Evolutionary conservation across 2,113 vertebrate species (phyloP), one percentile per base, ranked within the genome.

Genomic region (Ascaphus truei): DNA sequence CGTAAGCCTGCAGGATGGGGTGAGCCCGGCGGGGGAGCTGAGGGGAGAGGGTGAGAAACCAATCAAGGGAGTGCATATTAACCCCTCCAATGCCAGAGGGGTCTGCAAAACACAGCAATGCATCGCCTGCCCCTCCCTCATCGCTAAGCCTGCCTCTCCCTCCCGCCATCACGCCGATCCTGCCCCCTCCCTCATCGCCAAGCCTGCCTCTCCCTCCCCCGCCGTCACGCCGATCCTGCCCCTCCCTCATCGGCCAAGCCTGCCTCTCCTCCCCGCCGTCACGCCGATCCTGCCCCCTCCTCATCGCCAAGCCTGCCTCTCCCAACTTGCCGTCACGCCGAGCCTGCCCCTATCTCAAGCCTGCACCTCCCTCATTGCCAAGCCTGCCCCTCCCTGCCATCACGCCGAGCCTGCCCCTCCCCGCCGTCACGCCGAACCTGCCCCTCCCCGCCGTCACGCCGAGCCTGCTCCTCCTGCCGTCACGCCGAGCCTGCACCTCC

Each of bases 1-100:
- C 96, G 65, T 86, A 92, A 29, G 94, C 96, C 74, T 84, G 76
- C 0, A 99, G 92, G 61, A 99, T 88, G 1, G 95, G 95, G 65
- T 94, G 96, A 55, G 85, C 79, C 0, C 91, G 92, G 57, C 83
- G 88, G 61, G 92, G 91, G 75, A 98, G 83, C 97, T 99, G 69
- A 26, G 47, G 79, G 88, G 18, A 22, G 43, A 52, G 26, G 50
- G 50, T 26, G 11, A 3, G 23, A 52, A 29, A n/a, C n/a, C n/a
- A n/a, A n/a, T n/a, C 23, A 27, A 11, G 12, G 23, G 11, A 9
- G 12, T 25, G 1, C 25, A 6, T 25, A 25, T 52, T 26, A 3
- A 26, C 48, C 22, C 3, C n/a, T 7, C 6, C 1, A 13, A 30
- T 12, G 16, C 25, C 25, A 30, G 16, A 25, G 5, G 11, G 5